Base-by-base conservation (phyloP, 2,797 vertebrate genomes). In the Cossypha caffra region DNA sequence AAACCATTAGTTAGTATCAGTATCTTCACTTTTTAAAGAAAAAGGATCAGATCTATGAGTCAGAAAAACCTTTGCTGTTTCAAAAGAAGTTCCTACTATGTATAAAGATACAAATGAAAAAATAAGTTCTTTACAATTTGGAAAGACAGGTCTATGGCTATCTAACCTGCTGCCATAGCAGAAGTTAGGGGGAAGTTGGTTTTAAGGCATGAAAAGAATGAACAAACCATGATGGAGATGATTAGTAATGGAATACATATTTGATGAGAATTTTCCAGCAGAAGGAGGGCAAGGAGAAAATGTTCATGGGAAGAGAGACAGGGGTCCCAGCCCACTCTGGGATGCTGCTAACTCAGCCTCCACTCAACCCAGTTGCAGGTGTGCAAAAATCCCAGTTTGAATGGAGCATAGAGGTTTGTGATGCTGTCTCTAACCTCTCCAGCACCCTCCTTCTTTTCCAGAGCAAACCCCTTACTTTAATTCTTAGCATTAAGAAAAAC, bases 321-420 rank as follows among this genome's bases (percentile, higher is more conserved):
- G 13, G 0, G 0, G 14, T 54, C 38, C 38, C 64, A 81, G 29
- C 5, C 16, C 54, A 35, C 6, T 66, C 35, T 1, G 0, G 26
- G 29, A 8, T 62, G 51, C 59, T 61, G 38, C 15, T 42, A 86
- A 21, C 15, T 74, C 14, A 54, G 9, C 15, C 24, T 12, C 26
- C 29, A 9, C 28, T 47, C n/a, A 55, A 26, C 8, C 13, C n/a
- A 33, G 11, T 42, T 40, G 23, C 3, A 14, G 29, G 21, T 45
- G 28, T 11, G 7, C 17, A 75, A 85, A 75, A 74, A 40, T 67
- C 31, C 25, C 35, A 33, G 24, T 73, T 29, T 73, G 59, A 89
- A 64, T 6, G 63, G 33, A 81, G 33, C 31, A 69, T 1, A 3
- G 16, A 74, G 15, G 28, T 35, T 48, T 54, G 25, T 0, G 3